These are phyloP conservation scores for Herpailurus yagouaroundi DNA, from an alignment of 2,113 vertebrate species.

Conservation along the genomic window DNA sequence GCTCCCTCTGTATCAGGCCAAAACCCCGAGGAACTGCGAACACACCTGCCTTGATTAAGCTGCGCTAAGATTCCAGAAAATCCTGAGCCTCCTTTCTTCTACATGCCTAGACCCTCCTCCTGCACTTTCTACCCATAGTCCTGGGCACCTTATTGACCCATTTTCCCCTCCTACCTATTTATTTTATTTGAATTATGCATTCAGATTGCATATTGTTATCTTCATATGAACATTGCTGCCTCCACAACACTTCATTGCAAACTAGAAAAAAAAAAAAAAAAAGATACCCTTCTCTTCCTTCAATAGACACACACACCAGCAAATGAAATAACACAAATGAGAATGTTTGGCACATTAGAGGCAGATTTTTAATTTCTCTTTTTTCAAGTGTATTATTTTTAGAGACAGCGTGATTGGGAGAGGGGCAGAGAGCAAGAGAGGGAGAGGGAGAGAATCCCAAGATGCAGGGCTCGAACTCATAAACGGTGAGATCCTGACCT, in stretches of 20 bases:
- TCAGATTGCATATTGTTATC: background rate
- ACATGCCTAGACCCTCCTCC: background rate
- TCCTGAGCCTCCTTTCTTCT: background rate
- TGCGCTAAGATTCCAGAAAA: background rate
- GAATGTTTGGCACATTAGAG: background rate
- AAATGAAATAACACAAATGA: background rate
- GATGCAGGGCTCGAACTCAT: too few species aligned
- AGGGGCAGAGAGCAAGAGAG: too few species aligned
- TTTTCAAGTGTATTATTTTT: too few species aligned
- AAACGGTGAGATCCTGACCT: too few species aligned
- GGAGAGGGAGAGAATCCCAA: too few species aligned
- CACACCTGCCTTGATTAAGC: too few species aligned
- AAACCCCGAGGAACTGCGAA: background rate
- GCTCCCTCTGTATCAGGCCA: background rate
- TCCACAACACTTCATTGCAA: background rate
- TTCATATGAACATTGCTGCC: background rate
- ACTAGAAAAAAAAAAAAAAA: background rate
- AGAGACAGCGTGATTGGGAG: too few species aligned
- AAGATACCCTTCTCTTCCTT: background rate
- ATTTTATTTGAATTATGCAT: background rate
- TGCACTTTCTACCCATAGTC: background rate
- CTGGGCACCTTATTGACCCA: background rate
- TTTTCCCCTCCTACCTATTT: background rate
- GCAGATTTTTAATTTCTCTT: background rate
- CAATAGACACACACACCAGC: fast-evolving